phyloP scores from a whole-genome alignment of 2,113 vertebrate genomes.

The Agelaius tricolor region DNA sequence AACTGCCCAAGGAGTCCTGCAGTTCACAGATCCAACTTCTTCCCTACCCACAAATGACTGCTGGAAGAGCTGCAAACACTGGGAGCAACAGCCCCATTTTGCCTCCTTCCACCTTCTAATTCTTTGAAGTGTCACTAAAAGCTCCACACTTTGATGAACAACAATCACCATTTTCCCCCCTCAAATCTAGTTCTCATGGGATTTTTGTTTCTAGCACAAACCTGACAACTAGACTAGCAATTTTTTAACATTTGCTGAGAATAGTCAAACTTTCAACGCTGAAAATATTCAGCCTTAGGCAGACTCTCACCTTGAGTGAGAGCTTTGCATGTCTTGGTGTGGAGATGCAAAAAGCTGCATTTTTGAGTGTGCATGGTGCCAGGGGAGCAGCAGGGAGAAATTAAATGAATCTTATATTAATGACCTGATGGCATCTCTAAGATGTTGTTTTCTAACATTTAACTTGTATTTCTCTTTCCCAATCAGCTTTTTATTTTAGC shows the following conservation, averaged over 20 bases:
- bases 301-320: neutral
- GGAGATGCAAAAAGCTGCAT: neutral
- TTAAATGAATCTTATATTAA: neutral
- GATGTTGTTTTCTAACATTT: neutral
- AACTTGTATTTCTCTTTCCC: neutral
- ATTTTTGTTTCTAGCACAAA: neutral
- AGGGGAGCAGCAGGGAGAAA: neutral
- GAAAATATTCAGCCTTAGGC: neutral
- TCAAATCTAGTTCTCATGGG: neutral
- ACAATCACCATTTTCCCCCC: neutral
- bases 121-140: neutral
- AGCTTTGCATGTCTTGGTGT: neutral
- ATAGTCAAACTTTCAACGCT: neutral
- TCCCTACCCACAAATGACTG: neutral
- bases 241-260: neutral
- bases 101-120: neutral
- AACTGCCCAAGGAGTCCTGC: neutral
- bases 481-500: neutral
- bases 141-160: neutral
- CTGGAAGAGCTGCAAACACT: neutral
- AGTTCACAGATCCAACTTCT: neutral
- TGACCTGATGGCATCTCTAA: neutral
- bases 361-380: neutral
- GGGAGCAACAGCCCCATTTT: neutral
- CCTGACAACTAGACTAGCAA: neutral